phyloP scores from a whole-genome alignment of 2,888 invertebrate genomes.

The Netelia melanura region DNA sequence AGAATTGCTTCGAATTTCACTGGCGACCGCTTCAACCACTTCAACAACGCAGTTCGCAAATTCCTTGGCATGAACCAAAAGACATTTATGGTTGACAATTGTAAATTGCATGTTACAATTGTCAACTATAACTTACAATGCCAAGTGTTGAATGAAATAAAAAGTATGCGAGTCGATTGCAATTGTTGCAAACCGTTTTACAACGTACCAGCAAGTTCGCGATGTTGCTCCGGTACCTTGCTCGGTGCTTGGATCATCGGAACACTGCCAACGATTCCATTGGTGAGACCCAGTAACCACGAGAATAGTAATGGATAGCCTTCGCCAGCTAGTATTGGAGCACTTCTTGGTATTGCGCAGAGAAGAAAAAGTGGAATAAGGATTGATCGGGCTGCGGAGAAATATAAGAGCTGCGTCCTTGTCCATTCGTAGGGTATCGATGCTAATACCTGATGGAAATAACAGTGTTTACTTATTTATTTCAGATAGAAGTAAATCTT shows the following conservation, averaged over 20 bases:
- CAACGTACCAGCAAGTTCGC: slow-evolving; percentile 93
- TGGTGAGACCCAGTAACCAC: slow-evolving; percentile 91
- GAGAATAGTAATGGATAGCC: slow-evolving; percentile 89
- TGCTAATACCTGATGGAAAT: slow-evolving; percentile 88
- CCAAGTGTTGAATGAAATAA: too few relatives aligned
- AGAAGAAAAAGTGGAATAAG: slow-evolving; percentile 93
- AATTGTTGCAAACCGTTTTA: neutral
- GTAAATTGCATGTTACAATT: too few relatives aligned
- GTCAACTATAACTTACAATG: too few relatives aligned
- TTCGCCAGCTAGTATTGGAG: slow-evolving; percentile 90
- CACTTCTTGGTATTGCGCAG: slow-evolving; percentile 92
- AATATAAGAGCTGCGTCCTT: slow-evolving; percentile 90
- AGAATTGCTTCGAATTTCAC: too few relatives aligned
- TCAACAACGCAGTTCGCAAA: too few relatives aligned
- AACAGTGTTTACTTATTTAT: slow-evolving; percentile 9
- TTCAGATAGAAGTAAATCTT: too few relatives aligned
- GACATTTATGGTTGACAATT: too few relatives aligned
- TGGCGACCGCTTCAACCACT: too few relatives aligned
- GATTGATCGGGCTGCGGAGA: slow-evolving; percentile 90
- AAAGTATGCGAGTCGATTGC: too few relatives aligned
- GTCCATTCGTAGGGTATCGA: slow-evolving; percentile 94
- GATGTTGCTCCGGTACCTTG: slow-evolving; percentile 93
- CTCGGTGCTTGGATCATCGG: slow-evolving; percentile 97
- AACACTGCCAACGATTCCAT: slow-evolving; percentile 95
- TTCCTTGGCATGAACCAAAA: too few relatives aligned